phyloP scores from a whole-genome alignment of 2,113 vertebrate species.

The Hyla sarda region DNA sequence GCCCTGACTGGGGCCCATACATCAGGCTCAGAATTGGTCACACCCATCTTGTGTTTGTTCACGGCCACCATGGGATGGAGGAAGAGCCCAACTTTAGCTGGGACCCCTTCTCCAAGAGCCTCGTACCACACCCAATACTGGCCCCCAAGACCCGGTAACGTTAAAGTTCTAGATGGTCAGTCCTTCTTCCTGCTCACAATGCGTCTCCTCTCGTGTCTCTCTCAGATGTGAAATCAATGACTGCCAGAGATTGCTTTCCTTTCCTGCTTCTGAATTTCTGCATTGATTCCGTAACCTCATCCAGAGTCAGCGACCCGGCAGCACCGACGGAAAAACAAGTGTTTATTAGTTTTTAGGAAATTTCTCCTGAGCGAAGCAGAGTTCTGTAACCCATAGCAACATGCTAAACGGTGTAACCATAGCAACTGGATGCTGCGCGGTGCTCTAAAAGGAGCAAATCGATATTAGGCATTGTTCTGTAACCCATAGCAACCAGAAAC shows the following conservation, averaged over 20 bases:
- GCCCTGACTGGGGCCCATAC: too few relatives aligned
- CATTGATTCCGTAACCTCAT: constrained; percentile 53
- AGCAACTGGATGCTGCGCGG: neutral
- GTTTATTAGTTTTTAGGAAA: constrained; percentile 1
- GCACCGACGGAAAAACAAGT: neutral
- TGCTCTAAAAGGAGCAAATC: neutral
- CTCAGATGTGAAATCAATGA: constrained; percentile 38
- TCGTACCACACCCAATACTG: too few relatives aligned
- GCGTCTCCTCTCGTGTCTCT: neutral
- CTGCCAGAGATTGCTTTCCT: constrained; percentile 49
- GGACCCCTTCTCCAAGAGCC: too few relatives aligned
- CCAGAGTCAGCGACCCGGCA: constrained; percentile 26
- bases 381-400: neutral
- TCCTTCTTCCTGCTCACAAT: neutral
- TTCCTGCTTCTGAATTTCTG: neutral
- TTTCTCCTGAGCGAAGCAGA: neutral
- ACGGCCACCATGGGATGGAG: too few relatives aligned
- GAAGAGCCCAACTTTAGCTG: too few relatives aligned
- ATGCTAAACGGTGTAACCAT: neutral
- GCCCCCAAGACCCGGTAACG: too few relatives aligned
- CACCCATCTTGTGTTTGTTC: too few relatives aligned
- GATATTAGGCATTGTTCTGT: neutral
- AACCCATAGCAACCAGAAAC: neutral
- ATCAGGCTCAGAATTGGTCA: neutral
- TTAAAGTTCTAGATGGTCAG: constrained; percentile 20